Conservation (phyloP, 2,888 invertebrate genomes). For the Morpho deidamia region DNA sequence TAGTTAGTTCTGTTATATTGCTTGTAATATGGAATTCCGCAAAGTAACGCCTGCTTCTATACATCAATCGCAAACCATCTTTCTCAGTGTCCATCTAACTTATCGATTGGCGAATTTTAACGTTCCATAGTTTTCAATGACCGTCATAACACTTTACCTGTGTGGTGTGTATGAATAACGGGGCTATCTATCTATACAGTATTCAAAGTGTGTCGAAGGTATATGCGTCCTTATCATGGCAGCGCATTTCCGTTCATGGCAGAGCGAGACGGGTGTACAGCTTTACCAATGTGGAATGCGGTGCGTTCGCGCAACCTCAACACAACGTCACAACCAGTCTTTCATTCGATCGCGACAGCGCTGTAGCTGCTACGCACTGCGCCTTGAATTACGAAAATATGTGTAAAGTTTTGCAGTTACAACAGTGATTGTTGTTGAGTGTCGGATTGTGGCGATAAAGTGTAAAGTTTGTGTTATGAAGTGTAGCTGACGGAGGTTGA, state of each 20-base stretch:
- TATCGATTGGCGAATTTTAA: slow-evolving; percentile 29
- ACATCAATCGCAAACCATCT: no score
- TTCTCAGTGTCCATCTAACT: no score
- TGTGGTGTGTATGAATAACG: slow-evolving; percentile 60
- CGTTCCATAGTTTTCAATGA: slow-evolving; percentile 26
- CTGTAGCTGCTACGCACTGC: slow-evolving; percentile 43
- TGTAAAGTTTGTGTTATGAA: slow-evolving; percentile 67
- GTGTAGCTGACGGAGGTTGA: slow-evolving; percentile 62
- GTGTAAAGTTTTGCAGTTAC: slow-evolving; percentile 61
- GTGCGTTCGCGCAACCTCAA: slow-evolving; percentile 64
- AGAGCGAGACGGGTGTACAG: slow-evolving; percentile 46
- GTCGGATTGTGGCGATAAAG: slow-evolving; percentile 59
- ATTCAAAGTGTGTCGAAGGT: slow-evolving; percentile 36
- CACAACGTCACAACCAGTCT: slow-evolving; percentile 49
- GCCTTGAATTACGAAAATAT: slow-evolving; percentile 60
- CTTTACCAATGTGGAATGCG: slow-evolving; percentile 66
- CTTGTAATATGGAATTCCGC: no score
- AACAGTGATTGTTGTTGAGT: slow-evolving; percentile 58
- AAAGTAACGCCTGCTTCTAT: no score
- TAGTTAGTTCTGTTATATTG: no score
- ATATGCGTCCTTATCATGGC: slow-evolving; percentile 34
- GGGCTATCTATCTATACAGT: slow-evolving; percentile 54
- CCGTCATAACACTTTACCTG: slow-evolving; percentile 50
- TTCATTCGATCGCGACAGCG: slow-evolving; percentile 54
- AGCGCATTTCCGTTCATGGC: slow-evolving; percentile 12